Evolutionary conservation across 2,888 invertebrate species (phyloP).

Genomic region (Macrophya alboannulata): DNA sequence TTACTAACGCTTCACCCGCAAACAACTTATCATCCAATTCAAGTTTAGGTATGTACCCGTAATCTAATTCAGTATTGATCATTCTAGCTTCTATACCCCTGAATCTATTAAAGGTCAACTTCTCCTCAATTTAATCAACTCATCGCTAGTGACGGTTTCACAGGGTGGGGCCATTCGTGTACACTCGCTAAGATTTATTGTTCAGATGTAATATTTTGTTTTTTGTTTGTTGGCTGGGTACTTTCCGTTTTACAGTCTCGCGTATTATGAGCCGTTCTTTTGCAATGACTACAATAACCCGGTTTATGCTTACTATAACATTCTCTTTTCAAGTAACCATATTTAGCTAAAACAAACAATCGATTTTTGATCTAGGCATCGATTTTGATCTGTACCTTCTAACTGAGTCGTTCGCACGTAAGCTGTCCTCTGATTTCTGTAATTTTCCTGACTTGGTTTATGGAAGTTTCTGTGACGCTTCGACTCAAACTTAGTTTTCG

Average conservation of each 20-base stretch:
- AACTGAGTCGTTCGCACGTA: neutral
- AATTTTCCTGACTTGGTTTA: too few relatives aligned
- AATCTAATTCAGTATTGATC: neutral
- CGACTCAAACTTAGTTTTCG: neutral
- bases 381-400: neutral
- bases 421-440: neutral
- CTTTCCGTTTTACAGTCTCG: neutral
- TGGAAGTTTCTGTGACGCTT: neutral
- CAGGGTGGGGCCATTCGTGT: slow-evolving; percentile 22
- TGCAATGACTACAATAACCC: neutral
- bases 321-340: neutral
- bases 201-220: neutral
- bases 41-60: neutral
- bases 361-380: neutral
- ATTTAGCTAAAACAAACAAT: neutral
- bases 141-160: neutral
- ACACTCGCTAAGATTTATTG: slow-evolving; percentile 18
- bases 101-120: slow-evolving; percentile 14
- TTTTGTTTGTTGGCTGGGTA: too few relatives aligned
- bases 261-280: neutral
- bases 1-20: slow-evolving; percentile 22
- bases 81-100: neutral
- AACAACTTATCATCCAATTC: neutral
- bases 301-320: neutral
- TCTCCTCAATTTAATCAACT: neutral